Conservation (phyloP, 2,113 vertebrate species). For the Oxyruncus cristatus region DNA sequence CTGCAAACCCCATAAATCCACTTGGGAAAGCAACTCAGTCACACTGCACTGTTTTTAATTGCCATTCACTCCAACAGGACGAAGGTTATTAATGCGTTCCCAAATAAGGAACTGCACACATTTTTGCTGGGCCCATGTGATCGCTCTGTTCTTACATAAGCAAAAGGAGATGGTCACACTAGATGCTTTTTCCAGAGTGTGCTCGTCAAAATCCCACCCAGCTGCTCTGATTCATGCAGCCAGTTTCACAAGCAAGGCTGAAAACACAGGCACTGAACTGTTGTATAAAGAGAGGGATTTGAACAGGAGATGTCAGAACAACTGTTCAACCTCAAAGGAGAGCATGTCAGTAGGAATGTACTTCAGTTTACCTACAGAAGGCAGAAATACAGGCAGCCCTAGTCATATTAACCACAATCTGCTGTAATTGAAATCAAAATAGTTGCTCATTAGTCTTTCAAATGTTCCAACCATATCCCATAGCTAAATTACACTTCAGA, state of each 20-base stretch:
- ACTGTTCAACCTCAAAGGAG: background rate
- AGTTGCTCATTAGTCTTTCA: background rate
- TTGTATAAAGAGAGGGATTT: background rate
- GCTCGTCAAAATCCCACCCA: constrained; percentile 38
- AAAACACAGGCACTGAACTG: background rate
- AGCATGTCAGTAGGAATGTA: background rate
- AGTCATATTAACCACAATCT: background rate
- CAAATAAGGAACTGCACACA: constrained; percentile 38
- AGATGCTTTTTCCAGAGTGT: constrained; percentile 25
- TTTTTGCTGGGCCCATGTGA: constrained; percentile 48
- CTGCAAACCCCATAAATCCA: background rate
- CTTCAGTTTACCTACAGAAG: background rate
- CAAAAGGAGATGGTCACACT: constrained; percentile 41
- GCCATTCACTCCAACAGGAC: background rate
- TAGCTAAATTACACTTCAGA: background rate
- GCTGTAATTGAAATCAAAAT: background rate
- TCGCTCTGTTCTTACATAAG: constrained; percentile 43
- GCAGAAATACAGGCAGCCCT: background rate
- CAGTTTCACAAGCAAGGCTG: background rate
- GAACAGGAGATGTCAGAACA: background rate
- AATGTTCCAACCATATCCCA: background rate
- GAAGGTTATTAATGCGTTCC: constrained; percentile 7
- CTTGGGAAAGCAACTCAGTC: background rate
- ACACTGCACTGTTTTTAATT: background rate
- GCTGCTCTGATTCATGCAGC: constrained; percentile 46